Base-by-base conservation (phyloP, 1,140 invertebrate species). In the Philaenus spumarius region DNA sequence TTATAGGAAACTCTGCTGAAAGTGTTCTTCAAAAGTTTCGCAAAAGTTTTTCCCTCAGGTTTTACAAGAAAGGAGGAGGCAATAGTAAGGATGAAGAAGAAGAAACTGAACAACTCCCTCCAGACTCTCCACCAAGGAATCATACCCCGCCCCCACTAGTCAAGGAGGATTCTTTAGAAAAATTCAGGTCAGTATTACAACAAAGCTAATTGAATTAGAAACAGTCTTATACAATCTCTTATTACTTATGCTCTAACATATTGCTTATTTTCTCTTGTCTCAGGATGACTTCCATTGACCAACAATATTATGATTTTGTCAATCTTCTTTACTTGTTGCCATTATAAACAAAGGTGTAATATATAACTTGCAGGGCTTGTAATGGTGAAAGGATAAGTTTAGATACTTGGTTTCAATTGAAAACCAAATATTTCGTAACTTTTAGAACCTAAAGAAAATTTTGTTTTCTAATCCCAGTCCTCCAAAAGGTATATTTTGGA, bases 21-120 rank as follows among this genome's bases (percentile, higher is more conserved):
- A 69, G 82, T 65, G 81, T 85, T 19, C 67, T 86, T 39, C 81
- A 85, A 64, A 85, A 85, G 70, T 86, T 86, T 66, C 75, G 82
- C 23, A 84, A 85, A 66, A 85, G 82, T 59, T 82, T 86, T 62
- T 83, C 82, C 22, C 61, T 82, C 48, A 75, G 79, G 54, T 82
- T 83, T 66, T 73, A 81, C 63, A 81, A 80, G 61, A 70, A 70
- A 66, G 62, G 60, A 24, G 50, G 50, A 19, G 72, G 73, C 26
- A 76, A 72, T 59, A 72, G 74, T 62, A 71, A 72, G 67, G 66
- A 73, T 50, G 64, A 58, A 42, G 70, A 67, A 23, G 74, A 74
- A 52, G 73, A 71, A n/a, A 45, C 57, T 26, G 46, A 57, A 7
- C 37, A 62, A 42, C 69, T 58, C 50, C 70, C 11, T 50, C 67